Evolutionary conservation across 2,888 invertebrate species (phyloP), one percentile per base, ranked within the genome.

Genomic region (Agelastica alni): DNA sequence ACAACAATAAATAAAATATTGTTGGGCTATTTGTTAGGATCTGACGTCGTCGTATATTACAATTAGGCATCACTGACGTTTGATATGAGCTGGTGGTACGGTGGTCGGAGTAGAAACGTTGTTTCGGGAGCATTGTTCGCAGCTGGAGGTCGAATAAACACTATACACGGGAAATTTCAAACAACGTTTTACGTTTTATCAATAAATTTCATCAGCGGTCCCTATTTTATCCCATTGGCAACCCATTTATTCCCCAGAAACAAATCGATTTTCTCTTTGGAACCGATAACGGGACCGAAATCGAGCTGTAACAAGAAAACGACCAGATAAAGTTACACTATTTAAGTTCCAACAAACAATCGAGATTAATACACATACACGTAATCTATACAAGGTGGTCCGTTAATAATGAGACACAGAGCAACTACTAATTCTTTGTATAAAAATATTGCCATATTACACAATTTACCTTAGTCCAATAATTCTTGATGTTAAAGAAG

Each of bases 171-270:
- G 47, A 37, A 22, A 36, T 47, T 47, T 28, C 37, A 48, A 45
- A 45, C 32, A 45, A 32, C 32, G 45, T 20, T 45, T 32, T 45
- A 45, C 45, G 45, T 45, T 45, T 32, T 13, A 39, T 39, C 28
- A 48, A 48, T 48, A 48, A 48, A 48, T 48, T 48, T 39, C 17
- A 30, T 17, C 30, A 39, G 47, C 47, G 47, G 47, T 48, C 39
- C 30, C 47, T 48, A 48, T 48, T 48, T 48, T 48, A 48, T 48
- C 47, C 39, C 39, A 48, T 48, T 39, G 47, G 39, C 47, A 48
- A 48, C 47, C 46, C 30, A 30, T 39, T 48, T 28, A 37, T 39
- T 37, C 47, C 39, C 39, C 36, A 16, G 37, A 48, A 48, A 48
- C 37, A 30, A 48, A 48, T 48, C 47, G 47, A 48, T 48, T 39